phyloP scores from a whole-genome alignment of 1,140 invertebrate genomes.

The Antheraea mylitta region DNA sequence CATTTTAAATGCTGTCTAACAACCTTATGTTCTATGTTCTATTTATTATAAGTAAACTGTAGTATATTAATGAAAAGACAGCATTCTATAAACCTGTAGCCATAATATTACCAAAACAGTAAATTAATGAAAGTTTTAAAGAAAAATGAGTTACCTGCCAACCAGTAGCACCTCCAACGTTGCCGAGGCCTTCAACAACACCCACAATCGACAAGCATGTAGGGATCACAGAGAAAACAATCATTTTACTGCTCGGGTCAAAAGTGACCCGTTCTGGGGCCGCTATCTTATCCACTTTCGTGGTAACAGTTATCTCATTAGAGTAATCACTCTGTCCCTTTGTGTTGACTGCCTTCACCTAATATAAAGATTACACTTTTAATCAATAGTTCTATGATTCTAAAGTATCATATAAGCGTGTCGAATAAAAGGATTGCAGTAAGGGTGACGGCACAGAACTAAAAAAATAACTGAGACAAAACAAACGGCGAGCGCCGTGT shows the following conservation, averaged over 20 bases:
- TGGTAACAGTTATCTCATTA: slow-evolving; percentile 87
- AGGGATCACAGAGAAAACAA: slow-evolving; percentile 87
- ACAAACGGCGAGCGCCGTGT: slow-evolving; percentile 26
- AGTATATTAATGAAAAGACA: too few species aligned
- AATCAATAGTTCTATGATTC: neutral
- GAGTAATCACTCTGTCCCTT: slow-evolving; percentile 92
- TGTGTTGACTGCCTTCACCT: slow-evolving; percentile 91
- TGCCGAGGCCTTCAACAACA: slow-evolving; percentile 84
- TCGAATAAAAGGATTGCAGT: slow-evolving; percentile 10
- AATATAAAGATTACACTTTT: slow-evolving; percentile 16
- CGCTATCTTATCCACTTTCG: slow-evolving; percentile 91
- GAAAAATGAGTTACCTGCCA: slow-evolving; percentile 77
- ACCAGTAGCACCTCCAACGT: slow-evolving; percentile 68
- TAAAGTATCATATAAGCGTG: slow-evolving; percentile 7
- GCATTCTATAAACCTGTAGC: too few species aligned
- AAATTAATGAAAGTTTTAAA: neutral
- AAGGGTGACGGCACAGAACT: slow-evolving; percentile 29
- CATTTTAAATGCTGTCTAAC: too few species aligned
- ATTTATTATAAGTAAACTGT: too few species aligned
- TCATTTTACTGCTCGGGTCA: slow-evolving; percentile 85
- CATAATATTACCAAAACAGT: too few species aligned
- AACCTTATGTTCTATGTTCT: too few species aligned
- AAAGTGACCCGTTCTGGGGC: slow-evolving; percentile 89
- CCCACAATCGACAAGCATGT: slow-evolving; percentile 87
- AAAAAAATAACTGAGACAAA: slow-evolving; percentile 25